A percentile compares a stretch with the other conserved stretches of the same genome.
phyloP scores from a whole-genome alignment of 1,140 invertebrate species.

The Phenacoccus solenopsis region DNA sequence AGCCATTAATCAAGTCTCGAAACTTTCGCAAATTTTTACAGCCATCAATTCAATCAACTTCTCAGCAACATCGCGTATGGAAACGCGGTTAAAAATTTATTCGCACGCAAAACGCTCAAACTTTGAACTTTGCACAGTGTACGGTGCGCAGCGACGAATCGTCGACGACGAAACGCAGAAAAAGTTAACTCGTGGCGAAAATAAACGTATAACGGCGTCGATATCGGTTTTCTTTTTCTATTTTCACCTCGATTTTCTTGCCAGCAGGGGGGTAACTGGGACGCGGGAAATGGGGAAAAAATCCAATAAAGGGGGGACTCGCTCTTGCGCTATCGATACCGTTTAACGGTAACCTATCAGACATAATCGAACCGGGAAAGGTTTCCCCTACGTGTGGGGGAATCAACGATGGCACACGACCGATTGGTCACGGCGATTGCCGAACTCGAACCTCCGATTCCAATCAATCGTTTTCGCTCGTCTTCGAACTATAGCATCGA shows the following conservation, averaged over 20 bases:
- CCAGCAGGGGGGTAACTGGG: too few species aligned
- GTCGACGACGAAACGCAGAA: not conserved
- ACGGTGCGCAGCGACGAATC: not conserved
- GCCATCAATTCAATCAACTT: not conserved
- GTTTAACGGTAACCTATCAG: conserved; percentile 1
- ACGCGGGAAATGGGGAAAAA: not conserved
- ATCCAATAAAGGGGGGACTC: not conserved
- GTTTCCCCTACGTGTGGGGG: not conserved
- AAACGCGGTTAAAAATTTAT: not conserved
- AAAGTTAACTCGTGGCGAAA: not conserved
- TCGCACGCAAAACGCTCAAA: not conserved
- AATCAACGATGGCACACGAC: not conserved
- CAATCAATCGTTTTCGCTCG: not conserved
- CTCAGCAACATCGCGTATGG: not conserved
- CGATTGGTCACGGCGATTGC: not conserved
- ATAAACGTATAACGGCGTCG: not conserved
- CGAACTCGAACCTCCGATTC: not conserved
- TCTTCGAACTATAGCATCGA: not conserved
- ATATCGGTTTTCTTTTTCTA: not conserved
- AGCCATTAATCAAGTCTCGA: too few species aligned
- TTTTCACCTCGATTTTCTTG: not conserved
- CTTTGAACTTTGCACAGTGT: not conserved
- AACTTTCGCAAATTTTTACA: not conserved
- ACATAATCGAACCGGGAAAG: not conserved
- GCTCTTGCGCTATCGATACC: not conserved